These are phyloP conservation scores for Plebejus melissa DNA, from an alignment of 2,888 invertebrate genomes.

Conservation along the genomic window DNA sequence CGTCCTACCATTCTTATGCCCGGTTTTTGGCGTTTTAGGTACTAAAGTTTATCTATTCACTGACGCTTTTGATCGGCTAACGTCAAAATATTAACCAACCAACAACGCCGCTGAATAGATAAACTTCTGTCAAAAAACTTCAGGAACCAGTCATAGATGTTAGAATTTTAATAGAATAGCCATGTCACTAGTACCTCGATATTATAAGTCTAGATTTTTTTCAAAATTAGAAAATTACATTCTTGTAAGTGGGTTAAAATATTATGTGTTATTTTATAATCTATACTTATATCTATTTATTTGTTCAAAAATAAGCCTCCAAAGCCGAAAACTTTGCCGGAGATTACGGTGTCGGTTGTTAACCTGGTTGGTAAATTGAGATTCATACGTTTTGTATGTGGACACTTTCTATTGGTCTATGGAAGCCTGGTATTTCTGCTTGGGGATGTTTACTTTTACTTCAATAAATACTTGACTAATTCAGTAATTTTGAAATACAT, in stretches of 20 bases:
- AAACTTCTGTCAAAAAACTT: too few species aligned
- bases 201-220: background rate
- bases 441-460: background rate
- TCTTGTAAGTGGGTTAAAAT: background rate
- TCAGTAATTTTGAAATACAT: background rate
- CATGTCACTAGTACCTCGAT: background rate
- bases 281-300: constrained; percentile 38
- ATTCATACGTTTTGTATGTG: constrained; percentile 52
- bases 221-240: background rate
- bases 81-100: too few species aligned
- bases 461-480: background rate
- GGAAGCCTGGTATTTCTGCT: constrained; percentile 45
- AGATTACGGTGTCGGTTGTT: constrained; percentile 76
- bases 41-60: too few species aligned
- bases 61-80: too few species aligned
- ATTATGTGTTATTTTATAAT: background rate
- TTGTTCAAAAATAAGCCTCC: constrained; percentile 70
- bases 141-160: background rate
- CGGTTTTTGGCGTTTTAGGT: too few species aligned
- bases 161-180: constrained; percentile 1
- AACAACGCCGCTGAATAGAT: too few species aligned
- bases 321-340: constrained; percentile 73
- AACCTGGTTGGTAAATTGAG: constrained; percentile 74
- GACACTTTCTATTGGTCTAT: constrained; percentile 51
- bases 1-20: background rate